Conservation (phyloP, 2,113 vertebrate genomes). For the Seriola dumerili region DNA sequence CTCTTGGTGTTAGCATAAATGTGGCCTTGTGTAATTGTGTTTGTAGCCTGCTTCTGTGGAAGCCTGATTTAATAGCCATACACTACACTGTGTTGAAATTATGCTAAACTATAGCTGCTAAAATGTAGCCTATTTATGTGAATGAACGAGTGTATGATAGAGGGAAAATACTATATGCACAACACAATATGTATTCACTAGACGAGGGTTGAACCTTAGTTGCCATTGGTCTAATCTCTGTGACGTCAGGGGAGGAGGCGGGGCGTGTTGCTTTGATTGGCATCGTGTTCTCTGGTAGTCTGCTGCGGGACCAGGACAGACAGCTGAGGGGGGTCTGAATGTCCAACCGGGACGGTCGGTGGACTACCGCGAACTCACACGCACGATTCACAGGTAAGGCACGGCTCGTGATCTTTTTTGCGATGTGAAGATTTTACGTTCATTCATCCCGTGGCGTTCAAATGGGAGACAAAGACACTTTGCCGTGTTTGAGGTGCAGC, state of each 20-base stretch:
- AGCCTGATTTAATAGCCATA: too few species aligned
- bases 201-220: slow-evolving; percentile 9
- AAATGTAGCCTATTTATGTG: slow-evolving; percentile 27
- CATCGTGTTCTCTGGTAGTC: slow-evolving; percentile 72
- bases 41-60: neutral
- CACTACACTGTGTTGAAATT: neutral
- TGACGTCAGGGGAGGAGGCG: slow-evolving; percentile 56
- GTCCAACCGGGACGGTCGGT: slow-evolving; percentile 73
- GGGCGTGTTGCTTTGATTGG: slow-evolving; percentile 73
- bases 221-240: slow-evolving; percentile 46
- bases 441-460: slow-evolving; percentile 6
- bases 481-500: slow-evolving; percentile 55
- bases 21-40: neutral
- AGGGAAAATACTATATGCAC: slow-evolving; percentile 42
- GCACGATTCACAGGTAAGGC: slow-evolving; percentile 70
- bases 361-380: slow-evolving; percentile 53
- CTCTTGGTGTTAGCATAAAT: neutral
- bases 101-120: too few species aligned
- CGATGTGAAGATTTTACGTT: neutral
- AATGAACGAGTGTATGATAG: slow-evolving; percentile 48
- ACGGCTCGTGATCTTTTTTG: neutral
- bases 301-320: slow-evolving; percentile 80
- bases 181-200: slow-evolving; percentile 3
- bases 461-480: slow-evolving; percentile 64
- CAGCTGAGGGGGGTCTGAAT: slow-evolving; percentile 74